Evolutionary conservation across 2,797 vertebrate genomes (phyloP).

Genomic region (Tragelaphus eurycerus): DNA sequence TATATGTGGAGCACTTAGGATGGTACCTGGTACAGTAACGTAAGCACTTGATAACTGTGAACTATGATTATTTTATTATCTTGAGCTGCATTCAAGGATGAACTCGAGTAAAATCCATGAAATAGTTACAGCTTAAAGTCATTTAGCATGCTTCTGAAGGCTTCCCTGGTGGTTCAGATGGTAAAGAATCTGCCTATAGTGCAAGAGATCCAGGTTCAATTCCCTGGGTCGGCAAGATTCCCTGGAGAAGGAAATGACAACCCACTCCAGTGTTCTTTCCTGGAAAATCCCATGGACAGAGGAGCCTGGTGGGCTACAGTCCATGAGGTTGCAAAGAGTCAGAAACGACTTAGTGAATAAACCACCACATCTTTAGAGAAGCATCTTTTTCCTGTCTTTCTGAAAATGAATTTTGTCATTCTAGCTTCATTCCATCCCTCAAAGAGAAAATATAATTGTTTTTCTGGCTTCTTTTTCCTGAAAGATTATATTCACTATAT

Average conservation of each 20-base stretch:
- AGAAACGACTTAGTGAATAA: background rate
- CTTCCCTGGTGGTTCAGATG: background rate
- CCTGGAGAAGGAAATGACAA: background rate
- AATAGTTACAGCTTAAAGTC: background rate
- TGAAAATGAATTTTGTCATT: background rate
- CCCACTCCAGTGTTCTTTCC: background rate
- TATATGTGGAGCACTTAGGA: background rate
- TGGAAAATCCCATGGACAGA: background rate
- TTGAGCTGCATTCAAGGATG: background rate
- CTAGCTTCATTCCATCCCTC: background rate
- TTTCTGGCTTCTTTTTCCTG: background rate
- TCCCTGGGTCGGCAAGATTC: accelerated
- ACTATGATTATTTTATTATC: background rate
- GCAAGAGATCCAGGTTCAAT: background rate
- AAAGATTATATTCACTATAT: background rate
- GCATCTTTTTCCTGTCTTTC: background rate
- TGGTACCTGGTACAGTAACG: background rate
- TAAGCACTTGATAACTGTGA: background rate
- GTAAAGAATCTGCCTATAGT: background rate
- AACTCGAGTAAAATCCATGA: background rate
- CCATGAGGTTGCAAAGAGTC: background rate
- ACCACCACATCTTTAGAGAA: background rate
- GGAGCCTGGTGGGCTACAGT: background rate
- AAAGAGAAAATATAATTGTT: conserved; percentile 25
- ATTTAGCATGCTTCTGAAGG: background rate